These are phyloP conservation scores for Muscicapa adusta DNA, from an alignment of 2,113 vertebrate species.

Conservation along the genomic window DNA sequence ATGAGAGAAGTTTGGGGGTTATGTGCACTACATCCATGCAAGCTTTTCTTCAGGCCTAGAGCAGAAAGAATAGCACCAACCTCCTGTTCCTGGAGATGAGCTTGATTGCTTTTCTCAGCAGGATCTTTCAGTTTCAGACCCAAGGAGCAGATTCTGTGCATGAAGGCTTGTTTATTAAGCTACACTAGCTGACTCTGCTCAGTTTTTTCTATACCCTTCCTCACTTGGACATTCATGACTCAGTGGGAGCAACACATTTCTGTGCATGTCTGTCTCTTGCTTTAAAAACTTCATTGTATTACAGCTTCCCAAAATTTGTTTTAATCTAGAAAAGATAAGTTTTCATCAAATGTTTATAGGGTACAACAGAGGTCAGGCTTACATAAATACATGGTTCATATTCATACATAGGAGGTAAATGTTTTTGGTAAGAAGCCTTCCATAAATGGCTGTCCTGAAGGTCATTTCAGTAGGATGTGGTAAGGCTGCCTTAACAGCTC, in stretches of 20 bases:
- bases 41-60: neutral
- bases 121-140: neutral
- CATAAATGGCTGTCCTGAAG: neutral
- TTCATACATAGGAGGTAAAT: neutral
- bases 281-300: neutral
- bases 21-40: fast-evolving
- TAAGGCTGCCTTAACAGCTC: neutral
- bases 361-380: neutral
- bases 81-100: neutral
- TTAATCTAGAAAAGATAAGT: neutral
- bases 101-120: neutral
- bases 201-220: neutral
- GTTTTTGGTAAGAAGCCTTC: neutral
- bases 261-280: neutral
- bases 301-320: neutral
- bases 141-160: neutral
- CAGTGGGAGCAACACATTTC: neutral
- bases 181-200: neutral
- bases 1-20: neutral
- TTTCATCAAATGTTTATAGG: neutral
- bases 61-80: neutral
- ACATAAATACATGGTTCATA: neutral
- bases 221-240: neutral
- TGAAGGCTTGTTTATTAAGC: neutral
- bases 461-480: neutral